phyloP scores from a whole-genome alignment of 2,113 vertebrate genomes.

The Apodemus speciosus region DNA sequence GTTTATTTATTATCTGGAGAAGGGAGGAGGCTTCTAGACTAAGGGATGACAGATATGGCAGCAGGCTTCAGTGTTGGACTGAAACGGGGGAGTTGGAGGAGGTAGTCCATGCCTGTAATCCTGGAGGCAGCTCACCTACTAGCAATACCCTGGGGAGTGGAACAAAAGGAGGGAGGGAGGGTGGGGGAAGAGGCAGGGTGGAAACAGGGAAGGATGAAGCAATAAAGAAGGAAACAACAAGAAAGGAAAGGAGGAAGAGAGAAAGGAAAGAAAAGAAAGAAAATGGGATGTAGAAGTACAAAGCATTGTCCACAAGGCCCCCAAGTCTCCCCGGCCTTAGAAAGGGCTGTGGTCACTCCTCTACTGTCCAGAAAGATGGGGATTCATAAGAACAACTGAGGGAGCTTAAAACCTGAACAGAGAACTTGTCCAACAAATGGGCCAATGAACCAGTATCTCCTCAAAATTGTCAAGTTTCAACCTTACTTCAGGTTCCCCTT shows the following conservation, averaged over 20 bases:
- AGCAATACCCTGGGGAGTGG: too few relatives aligned
- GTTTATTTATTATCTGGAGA: neutral
- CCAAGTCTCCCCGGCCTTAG: neutral
- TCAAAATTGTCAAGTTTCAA: neutral
- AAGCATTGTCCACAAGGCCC: too few relatives aligned
- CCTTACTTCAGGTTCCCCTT: neutral
- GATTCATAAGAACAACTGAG: neutral
- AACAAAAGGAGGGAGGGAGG: neutral
- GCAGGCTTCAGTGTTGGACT: neutral
- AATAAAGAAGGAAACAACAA: too few relatives aligned
- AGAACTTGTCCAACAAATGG: neutral
- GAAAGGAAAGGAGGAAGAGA: too few relatives aligned
- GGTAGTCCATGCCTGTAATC: neutral
- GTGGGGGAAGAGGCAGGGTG: too few relatives aligned
- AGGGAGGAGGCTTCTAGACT: neutral
- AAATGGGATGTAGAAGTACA: neutral
- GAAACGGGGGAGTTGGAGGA: neutral
- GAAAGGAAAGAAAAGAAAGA: too few relatives aligned
- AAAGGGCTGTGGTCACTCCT: neutral
- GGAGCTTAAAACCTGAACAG: neutral
- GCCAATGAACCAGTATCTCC: neutral
- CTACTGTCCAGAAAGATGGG: neutral
- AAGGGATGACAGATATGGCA: neutral
- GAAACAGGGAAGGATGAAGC: too few relatives aligned
- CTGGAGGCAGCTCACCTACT: neutral